phyloP scores from a whole-genome alignment of 2,797 vertebrate genomes.

The Argentina silus region DNA sequence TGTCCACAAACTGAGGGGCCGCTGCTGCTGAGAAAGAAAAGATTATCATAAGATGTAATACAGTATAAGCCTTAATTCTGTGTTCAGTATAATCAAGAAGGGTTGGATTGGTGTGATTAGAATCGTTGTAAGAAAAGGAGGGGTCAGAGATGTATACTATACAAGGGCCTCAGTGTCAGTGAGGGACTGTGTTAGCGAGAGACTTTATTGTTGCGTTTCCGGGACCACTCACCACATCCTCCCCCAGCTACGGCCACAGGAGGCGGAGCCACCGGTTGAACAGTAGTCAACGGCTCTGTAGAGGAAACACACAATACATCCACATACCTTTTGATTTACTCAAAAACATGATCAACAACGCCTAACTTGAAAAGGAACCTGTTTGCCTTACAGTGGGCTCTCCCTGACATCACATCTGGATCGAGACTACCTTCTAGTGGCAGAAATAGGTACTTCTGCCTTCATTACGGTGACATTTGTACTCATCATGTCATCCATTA shows the following conservation, averaged over 20 bases:
- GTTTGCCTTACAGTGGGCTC: not conserved
- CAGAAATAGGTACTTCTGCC: not conserved
- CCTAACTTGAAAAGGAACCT: not conserved
- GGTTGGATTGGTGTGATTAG: not conserved
- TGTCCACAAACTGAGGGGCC: conserved; percentile 27
- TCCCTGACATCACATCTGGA: not conserved
- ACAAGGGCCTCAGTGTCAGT: not conserved
- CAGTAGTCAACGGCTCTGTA: conserved; percentile 57
- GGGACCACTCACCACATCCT: conserved; percentile 71
- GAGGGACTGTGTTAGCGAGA: not conserved
- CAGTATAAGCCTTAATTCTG: not conserved
- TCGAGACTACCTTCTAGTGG: not conserved
- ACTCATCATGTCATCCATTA: not conserved
- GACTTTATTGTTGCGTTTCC: not conserved
- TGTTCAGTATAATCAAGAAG: not conserved
- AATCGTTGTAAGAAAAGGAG: not conserved
- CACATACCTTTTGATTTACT: not conserved
- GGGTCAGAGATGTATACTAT: not conserved
- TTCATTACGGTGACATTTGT: not conserved
- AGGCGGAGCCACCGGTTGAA: conserved; percentile 29
- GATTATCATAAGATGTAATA: not conserved
- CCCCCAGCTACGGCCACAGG: conserved; percentile 49
- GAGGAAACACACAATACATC: conserved; percentile 32
- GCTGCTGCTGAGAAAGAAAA: conserved; percentile 39
- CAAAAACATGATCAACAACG: not conserved